A percentile compares a stretch with the other conserved stretches of the same genome.
phyloP scores from a whole-genome alignment of 2,888 invertebrate genomes.

The Galerucella calmariensis region DNA sequence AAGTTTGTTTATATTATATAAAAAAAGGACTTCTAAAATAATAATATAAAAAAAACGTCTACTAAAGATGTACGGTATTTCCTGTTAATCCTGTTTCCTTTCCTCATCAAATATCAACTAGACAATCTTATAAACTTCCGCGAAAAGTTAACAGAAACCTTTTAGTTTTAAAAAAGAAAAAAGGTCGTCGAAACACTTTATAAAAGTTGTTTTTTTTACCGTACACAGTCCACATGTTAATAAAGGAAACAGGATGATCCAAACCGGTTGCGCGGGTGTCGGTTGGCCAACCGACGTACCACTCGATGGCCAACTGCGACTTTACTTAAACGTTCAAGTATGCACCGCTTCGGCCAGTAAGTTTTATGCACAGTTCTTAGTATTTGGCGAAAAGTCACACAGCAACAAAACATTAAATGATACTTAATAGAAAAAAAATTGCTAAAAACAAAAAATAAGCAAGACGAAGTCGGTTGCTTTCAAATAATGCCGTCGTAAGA shows the following conservation, averaged over 20 bases:
- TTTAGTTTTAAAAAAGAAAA: background rate
- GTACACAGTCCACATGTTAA: constrained; percentile 8
- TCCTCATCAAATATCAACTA: background rate
- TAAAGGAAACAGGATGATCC: constrained; percentile 21
- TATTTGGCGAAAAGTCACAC: constrained; percentile 9
- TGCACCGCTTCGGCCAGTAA: constrained; percentile 29
- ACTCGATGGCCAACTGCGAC: constrained; percentile 44
- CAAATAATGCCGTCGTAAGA: too few relatives aligned
- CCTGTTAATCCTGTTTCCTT: too few relatives aligned
- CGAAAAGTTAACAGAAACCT: background rate
- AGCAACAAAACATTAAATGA: background rate
- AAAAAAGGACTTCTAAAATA: too few relatives aligned
- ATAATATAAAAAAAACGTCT: too few relatives aligned
- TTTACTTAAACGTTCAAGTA: constrained; percentile 24
- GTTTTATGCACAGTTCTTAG: constrained; percentile 6
- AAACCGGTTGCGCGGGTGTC: constrained; percentile 57
- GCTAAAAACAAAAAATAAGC: too few relatives aligned
- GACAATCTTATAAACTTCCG: background rate
- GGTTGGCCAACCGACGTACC: constrained; percentile 39
- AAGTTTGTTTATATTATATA: too few relatives aligned
- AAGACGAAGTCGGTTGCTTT: too few relatives aligned
- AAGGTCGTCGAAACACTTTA: background rate
- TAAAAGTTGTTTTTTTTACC: background rate
- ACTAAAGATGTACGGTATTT: too few relatives aligned
- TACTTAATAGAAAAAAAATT: background rate